Percentiles rank a stretch among this genome's conserved stretches.
Conservation (phyloP, 1,140 invertebrate species). For the Epicauta chinensis region DNA sequence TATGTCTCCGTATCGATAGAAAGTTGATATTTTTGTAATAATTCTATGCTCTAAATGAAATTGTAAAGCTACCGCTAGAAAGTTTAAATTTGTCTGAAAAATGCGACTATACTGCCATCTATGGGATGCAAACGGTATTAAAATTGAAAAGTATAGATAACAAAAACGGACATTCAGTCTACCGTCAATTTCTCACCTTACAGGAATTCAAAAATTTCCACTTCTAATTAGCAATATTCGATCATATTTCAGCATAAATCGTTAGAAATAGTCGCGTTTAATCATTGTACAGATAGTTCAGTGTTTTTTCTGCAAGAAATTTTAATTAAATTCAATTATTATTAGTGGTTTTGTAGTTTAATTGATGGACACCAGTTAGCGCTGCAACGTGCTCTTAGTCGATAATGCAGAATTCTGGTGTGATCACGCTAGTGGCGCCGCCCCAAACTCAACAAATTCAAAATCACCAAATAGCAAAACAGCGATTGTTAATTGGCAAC, state of each 20-base stretch:
- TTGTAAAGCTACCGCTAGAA: slow-evolving; percentile 3
- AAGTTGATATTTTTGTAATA: slow-evolving; percentile 7
- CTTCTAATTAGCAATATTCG: neutral
- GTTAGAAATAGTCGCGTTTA: no score
- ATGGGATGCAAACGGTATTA: neutral
- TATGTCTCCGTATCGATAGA: slow-evolving; percentile 15
- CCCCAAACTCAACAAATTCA: no score
- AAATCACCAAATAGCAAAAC: no score
- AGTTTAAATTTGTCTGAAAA: neutral
- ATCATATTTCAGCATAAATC: neutral
- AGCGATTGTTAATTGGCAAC: no score
- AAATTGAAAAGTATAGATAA: neutral
- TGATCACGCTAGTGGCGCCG: no score
- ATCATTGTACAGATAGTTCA: no score
- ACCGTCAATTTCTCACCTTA: neutral
- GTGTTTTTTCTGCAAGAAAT: neutral
- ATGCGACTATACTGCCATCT: neutral
- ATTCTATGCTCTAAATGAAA: slow-evolving; percentile 12
- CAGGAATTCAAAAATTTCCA: neutral
- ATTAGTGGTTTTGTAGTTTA: neutral
- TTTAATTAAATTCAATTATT: slow-evolving; percentile 1
- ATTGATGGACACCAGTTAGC: neutral
- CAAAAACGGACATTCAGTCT: neutral
- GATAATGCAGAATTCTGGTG: no score
- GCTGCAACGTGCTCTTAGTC: no score